Evolutionary conservation across 2,797 vertebrate species (phyloP).

Genomic region (Oryzias dopingdopingensis): DNA sequence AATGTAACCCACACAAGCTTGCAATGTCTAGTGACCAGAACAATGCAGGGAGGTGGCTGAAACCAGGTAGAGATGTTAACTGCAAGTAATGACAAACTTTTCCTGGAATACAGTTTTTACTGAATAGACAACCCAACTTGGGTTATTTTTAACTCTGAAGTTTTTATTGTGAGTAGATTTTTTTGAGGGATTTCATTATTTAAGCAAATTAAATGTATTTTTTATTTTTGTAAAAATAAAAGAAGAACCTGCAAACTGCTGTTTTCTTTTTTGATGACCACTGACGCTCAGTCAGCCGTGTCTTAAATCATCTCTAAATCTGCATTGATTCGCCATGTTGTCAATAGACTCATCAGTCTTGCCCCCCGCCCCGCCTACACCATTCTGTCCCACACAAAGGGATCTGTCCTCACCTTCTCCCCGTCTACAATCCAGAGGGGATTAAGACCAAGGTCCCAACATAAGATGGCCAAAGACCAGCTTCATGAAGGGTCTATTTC

Average conservation of each 20-base stretch:
- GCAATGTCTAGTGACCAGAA: too few species aligned
- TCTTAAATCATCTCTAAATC: conserved; percentile 78
- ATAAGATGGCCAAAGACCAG: conserved; percentile 46
- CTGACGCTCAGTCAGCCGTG: conserved; percentile 69
- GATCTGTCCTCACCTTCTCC: conserved; percentile 43
- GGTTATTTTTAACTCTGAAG: too few species aligned
- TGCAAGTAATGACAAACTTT: too few species aligned
- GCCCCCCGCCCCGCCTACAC: conserved; percentile 30
- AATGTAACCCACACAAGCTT: too few species aligned
- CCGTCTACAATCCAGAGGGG: conserved; percentile 46
- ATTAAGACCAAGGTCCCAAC: conserved; percentile 60
- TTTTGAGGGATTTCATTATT: too few species aligned
- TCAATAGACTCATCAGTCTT: conserved; percentile 57
- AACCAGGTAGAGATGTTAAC: too few species aligned
- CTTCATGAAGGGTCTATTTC: conserved; percentile 78
- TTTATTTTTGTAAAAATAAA: background rate
- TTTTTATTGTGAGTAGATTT: too few species aligned
- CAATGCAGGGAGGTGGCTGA: too few species aligned
- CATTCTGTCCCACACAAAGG: conserved; percentile 56
- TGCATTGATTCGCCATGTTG: conserved; percentile 70
- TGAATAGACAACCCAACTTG: too few species aligned
- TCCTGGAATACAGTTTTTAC: too few species aligned
- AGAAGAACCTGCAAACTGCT: conserved; percentile 16
- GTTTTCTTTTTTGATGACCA: background rate
- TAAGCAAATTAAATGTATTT: too few species aligned